These are phyloP conservation scores for Pseudochirops corinnae DNA, from an alignment of 2,797 vertebrate species.

Conservation along the genomic window DNA sequence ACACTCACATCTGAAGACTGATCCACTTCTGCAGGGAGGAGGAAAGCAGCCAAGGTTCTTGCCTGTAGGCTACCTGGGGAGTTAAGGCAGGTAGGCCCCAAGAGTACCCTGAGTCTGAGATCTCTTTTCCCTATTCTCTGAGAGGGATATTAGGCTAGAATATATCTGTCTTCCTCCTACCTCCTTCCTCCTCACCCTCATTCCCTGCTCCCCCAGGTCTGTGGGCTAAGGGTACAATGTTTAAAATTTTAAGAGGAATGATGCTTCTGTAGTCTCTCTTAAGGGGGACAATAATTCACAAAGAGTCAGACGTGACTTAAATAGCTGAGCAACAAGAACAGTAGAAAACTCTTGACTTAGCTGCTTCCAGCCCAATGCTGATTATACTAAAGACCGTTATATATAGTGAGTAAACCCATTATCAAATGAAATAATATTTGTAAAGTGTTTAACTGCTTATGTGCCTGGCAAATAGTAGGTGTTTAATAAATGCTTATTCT, in stretches of 20 bases:
- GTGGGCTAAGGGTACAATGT: neutral
- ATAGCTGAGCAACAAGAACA: neutral
- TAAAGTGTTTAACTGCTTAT: neutral
- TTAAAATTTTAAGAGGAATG: neutral
- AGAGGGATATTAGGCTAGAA: neutral
- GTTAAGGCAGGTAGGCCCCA: neutral
- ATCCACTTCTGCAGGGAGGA: neutral
- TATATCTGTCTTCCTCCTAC: neutral
- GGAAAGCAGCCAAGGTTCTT: neutral
- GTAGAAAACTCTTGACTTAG: neutral
- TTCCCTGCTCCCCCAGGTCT: neutral
- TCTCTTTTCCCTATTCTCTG: neutral
- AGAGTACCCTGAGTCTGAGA: no score
- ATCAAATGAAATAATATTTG: neutral
- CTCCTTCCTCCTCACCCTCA: neutral
- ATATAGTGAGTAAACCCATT: neutral
- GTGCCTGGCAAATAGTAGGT: neutral
- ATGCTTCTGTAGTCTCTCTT: neutral
- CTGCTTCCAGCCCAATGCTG: neutral
- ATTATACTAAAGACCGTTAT: neutral
- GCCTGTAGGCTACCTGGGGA: neutral
- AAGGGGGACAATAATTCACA: neutral
- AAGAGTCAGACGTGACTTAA: neutral
- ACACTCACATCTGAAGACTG: neutral
- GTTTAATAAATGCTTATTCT: neutral